These are phyloP conservation scores for Hoplodrina blanda DNA, from an alignment of 2,888 invertebrate genomes.

Conservation along the genomic window DNA sequence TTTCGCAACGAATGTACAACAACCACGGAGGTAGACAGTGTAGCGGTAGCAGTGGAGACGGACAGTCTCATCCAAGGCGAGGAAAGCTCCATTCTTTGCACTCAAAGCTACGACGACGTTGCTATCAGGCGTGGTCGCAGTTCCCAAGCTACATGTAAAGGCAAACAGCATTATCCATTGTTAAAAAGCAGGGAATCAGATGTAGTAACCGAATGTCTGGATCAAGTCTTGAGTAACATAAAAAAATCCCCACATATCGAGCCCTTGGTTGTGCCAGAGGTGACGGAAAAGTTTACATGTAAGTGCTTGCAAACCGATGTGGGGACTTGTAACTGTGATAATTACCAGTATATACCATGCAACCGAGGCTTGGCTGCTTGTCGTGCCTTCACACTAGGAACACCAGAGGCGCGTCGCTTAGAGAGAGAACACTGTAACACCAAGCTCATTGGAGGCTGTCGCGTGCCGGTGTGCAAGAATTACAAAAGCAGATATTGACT, in stretches of 20 bases:
- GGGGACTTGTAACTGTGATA: neutral
- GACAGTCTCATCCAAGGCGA: neutral
- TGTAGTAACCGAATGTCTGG: neutral
- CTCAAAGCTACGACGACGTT: slow-evolving; percentile 16
- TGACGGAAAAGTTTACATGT: neutral
- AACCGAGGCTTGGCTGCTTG: slow-evolving; percentile 18
- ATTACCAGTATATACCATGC: slow-evolving; percentile 6
- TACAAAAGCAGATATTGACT: slow-evolving; percentile 40
- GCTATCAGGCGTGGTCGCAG: neutral
- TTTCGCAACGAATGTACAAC: slow-evolving; percentile 50
- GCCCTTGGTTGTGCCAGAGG: neutral
- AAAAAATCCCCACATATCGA: neutral
- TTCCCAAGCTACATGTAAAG: slow-evolving; percentile 4
- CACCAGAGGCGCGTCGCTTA: slow-evolving; percentile 32
- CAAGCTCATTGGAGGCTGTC: slow-evolving; percentile 55
- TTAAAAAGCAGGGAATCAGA: neutral
- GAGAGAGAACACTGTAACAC: slow-evolving; percentile 34
- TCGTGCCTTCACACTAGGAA: slow-evolving; percentile 46
- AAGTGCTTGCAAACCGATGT: neutral
- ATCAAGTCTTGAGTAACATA: neutral
- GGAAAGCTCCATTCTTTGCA: neutral
- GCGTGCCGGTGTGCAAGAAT: slow-evolving; percentile 52
- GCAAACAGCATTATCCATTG: neutral
- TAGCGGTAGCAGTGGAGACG: neutral
- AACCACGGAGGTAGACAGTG: slow-evolving; percentile 15